Evolutionary conservation across 2,888 invertebrate species (phyloP).

Genomic region (Zaprionus obscuricornis): DNA sequence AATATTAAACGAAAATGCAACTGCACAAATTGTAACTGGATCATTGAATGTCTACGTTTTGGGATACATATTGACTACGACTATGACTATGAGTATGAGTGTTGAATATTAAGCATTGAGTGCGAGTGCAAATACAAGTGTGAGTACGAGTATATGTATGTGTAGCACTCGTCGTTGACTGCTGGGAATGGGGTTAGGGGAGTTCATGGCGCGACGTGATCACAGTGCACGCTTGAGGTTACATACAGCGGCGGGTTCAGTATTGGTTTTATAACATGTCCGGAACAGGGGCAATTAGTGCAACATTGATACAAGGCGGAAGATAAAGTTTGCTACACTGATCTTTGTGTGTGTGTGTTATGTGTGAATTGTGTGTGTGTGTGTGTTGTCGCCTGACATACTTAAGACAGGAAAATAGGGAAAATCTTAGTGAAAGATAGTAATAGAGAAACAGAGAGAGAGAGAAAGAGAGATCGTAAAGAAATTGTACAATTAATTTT

Average conservation of each 20-base stretch:
- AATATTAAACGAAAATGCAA: slow-evolving; percentile 76
- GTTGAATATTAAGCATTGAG: too few species aligned
- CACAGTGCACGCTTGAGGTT: slow-evolving; percentile 46
- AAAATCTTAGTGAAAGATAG: too few species aligned
- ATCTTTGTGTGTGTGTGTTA: too few species aligned
- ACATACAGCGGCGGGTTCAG: slow-evolving; percentile 23
- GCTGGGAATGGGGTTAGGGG: neutral
- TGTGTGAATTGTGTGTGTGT: too few species aligned
- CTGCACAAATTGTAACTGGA: slow-evolving; percentile 61
- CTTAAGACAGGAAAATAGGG: too few species aligned
- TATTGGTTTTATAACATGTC: slow-evolving; percentile 36
- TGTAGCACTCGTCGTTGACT: too few species aligned
- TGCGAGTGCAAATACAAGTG: too few species aligned
- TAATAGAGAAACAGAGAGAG: too few species aligned
- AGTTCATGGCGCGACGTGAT: slow-evolving; percentile 46
- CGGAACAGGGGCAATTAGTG: slow-evolving; percentile 54
- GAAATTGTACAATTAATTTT: too few species aligned
- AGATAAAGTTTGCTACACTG: slow-evolving; percentile 11
- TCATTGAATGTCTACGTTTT: slow-evolving; percentile 15
- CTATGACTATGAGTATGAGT: neutral
- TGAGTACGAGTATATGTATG: too few species aligned
- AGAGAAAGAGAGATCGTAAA: too few species aligned
- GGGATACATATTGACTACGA: neutral
- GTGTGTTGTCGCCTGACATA: too few species aligned
- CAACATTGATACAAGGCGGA: slow-evolving; percentile 42